Evolutionary conservation across 53 echinoderm and acorn worm species (phyloP).

Genomic region (Holothuria scabra): DNA sequence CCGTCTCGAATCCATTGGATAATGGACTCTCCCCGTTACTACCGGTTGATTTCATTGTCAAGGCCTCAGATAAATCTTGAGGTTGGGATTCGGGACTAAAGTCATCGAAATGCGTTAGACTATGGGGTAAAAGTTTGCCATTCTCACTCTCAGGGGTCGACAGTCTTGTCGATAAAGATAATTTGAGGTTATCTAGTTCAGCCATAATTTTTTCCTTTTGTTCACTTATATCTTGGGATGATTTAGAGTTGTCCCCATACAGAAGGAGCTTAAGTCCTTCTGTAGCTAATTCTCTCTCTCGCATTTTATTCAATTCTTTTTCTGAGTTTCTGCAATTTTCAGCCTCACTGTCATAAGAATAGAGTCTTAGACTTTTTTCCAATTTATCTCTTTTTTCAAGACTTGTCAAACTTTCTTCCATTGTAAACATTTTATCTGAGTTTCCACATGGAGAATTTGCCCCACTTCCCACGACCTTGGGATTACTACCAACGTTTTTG

Average conservation of each 20-base stretch:
- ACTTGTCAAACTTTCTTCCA: constrained; percentile 6
- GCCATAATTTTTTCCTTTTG: constrained; percentile 28
- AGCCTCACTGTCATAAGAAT: constrained; percentile 34
- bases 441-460: background rate
- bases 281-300: constrained; percentile 4
- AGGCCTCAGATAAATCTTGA: background rate
- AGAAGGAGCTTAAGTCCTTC: constrained; percentile 30
- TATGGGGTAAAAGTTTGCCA: background rate
- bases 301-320: background rate
- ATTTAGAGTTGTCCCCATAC: constrained; percentile 5
- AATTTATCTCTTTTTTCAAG: constrained; percentile 8
- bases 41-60: constrained; percentile 4
- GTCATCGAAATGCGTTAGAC: constrained; percentile 15
- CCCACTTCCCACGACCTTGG: too few species aligned
- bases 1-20: constrained; percentile 37
- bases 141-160: constrained; percentile 34
- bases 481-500: too few species aligned
- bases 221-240: constrained; percentile 14
- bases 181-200: constrained; percentile 33
- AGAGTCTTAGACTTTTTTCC: background rate
- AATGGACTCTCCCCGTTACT: constrained; percentile 25
- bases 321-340: background rate
- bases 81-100: constrained; percentile 19
- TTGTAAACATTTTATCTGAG: background rate
- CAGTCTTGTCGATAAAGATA: constrained; percentile 12